Evolutionary conservation across 2,888 invertebrate genomes (phyloP), one percentile per base, ranked within the genome.

Genomic region (Rhabditoides inermis): DNA sequence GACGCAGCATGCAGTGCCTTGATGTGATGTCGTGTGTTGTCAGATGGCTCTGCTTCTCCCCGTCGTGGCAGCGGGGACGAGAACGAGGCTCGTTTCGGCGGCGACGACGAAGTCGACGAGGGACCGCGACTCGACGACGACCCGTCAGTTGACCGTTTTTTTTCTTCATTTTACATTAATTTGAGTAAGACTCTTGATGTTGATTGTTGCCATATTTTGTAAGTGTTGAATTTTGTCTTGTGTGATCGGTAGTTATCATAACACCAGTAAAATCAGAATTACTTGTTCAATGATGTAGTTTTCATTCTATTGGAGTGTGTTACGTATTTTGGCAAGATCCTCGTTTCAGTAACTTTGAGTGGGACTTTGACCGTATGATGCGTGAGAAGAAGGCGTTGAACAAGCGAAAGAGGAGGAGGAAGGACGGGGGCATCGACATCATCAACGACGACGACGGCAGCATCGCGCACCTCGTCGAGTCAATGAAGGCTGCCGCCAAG

Each of bases 391-490:
- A 88, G 57, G 67, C 65, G 61, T 88, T 88, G 68, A 90, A 90
- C 78, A 84, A 87, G 68, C 82, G 67, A 39, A 82, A 69, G 51
- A 63, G 85, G 36, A 83, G 85, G 41, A 86, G 88, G 70, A 83
- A 88, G 49, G 85, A 88, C 63, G 66, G 68, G 20, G 63, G 68
- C 1, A 67, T 90, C 72, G 91, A 91, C 78, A 86, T 95, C 67
- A 94, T 95, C 71, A 95, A 94, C 78, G 94, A 90, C 79, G 95
- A 95, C 79, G 95, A 95, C 79, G 85, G 92, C 42, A 92, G 95
- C 69, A 90, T 89, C 59, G 87, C 87, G 70, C 81, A 94, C 61
- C 84, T 95, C 71, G 83, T 84, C 53, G 88, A 88, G 44, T 32
- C 58, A 76, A 95, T 98, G 95, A 85, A 87, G 72, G 80, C 81